A percentile compares a stretch with the other conserved stretches of the same genome.
phyloP scores from a whole-genome alignment of 2,797 vertebrate genomes.

The Gymnothorax reevesii region DNA sequence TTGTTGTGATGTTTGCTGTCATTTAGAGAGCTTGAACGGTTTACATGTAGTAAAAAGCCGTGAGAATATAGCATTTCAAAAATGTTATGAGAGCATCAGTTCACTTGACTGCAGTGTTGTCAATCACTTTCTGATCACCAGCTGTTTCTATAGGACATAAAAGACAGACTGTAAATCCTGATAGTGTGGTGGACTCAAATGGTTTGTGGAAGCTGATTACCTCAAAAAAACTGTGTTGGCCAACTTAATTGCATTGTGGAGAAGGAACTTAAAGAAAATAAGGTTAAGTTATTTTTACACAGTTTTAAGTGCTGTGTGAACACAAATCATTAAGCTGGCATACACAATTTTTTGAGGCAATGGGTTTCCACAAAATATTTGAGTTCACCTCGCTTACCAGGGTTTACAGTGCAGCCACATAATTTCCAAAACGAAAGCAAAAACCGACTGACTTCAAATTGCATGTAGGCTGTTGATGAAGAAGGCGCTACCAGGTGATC shows the following conservation, averaged over 20 bases:
- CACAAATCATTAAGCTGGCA: no score
- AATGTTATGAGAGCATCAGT: background rate
- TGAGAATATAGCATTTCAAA: background rate
- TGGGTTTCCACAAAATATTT: no score
- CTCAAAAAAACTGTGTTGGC: no score
- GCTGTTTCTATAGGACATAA: background rate
- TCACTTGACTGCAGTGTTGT: background rate
- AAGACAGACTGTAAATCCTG: no score
- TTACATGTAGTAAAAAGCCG: background rate
- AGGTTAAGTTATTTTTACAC: no score
- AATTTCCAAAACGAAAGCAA: background rate
- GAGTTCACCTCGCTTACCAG: no score
- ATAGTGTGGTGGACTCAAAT: no score
- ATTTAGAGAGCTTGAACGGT: background rate
- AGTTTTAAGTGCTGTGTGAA: no score
- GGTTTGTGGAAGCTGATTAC: no score
- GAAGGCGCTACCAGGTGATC: conserved; percentile 43
- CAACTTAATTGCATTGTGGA: no score
- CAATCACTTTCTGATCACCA: background rate
- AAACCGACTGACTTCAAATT: background rate
- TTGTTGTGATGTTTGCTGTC: background rate
- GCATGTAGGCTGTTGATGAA: background rate
- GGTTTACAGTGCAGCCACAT: background rate
- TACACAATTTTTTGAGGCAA: no score
- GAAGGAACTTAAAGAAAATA: no score